phyloP scores from a whole-genome alignment of 2,797 vertebrate species.

The Gymnodraco acuticeps region DNA sequence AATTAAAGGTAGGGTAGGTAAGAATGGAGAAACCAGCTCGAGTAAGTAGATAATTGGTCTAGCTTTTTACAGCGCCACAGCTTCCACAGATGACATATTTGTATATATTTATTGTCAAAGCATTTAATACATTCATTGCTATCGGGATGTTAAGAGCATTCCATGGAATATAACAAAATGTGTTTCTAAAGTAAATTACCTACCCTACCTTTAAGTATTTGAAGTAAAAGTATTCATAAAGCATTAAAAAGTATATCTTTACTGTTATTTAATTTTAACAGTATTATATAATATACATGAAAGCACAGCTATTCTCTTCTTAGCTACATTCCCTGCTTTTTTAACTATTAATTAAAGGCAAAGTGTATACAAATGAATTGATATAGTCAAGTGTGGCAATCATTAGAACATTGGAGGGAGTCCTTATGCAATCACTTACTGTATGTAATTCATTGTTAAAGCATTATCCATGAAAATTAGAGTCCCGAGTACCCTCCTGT shows the following conservation, averaged over 20 bases:
- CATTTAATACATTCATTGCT: too few relatives aligned
- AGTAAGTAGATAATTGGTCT: too few relatives aligned
- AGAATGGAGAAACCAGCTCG: too few relatives aligned
- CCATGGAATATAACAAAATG: too few relatives aligned
- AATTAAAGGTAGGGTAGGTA: too few relatives aligned
- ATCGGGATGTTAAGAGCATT: too few relatives aligned
- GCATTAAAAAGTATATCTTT: not conserved
- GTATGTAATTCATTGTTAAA: slow-evolving; percentile 43
- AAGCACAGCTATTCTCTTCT: too few relatives aligned
- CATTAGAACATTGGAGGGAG: not conserved
- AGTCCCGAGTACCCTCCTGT: slow-evolving; percentile 41
- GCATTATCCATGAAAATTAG: slow-evolving; percentile 40
- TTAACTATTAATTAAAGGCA: not conserved
- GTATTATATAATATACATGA: not conserved
- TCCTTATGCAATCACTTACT: slow-evolving; percentile 23
- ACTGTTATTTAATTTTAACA: not conserved
- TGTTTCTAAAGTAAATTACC: too few relatives aligned
- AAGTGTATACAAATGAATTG: not conserved
- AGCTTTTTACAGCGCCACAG: too few relatives aligned
- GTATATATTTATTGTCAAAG: too few relatives aligned
- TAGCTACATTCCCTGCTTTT: not conserved
- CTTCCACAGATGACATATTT: too few relatives aligned
- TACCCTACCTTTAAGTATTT: not conserved
- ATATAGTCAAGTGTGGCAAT: not conserved
- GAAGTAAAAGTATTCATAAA: not conserved